These are phyloP conservation scores for Echinometra lucunter DNA, from an alignment of 53 echinoderm and acorn worm species.

Conservation along the genomic window DNA sequence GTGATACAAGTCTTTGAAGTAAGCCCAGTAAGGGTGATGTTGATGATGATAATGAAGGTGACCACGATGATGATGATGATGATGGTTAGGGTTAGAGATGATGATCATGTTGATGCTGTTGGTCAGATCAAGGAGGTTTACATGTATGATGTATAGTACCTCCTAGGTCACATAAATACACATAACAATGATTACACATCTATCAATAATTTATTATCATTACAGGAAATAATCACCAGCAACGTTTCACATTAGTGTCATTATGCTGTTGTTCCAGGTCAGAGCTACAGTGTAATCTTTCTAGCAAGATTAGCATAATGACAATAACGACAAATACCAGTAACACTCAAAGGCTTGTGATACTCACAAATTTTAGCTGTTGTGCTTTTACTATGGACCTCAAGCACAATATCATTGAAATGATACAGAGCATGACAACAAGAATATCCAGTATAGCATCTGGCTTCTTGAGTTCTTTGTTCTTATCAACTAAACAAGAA, in stretches of 20 bases:
- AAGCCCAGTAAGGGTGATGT: too few species aligned
- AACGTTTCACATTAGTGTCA: too few species aligned
- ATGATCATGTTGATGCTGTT: background rate
- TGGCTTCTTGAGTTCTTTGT: background rate
- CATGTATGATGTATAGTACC: background rate
- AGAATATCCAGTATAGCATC: constrained; percentile 67
- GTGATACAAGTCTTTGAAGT: too few species aligned
- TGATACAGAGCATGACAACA: constrained; percentile 73
- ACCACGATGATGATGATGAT: too few species aligned
- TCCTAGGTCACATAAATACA: background rate
- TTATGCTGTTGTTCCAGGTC: too few species aligned
- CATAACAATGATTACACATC: background rate
- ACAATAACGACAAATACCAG: background rate
- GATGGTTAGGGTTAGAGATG: too few species aligned
- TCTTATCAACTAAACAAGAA: background rate
- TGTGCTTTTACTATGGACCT: constrained; percentile 79
- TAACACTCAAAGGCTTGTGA: background rate
- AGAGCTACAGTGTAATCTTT: too few species aligned
- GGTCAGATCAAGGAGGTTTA: background rate
- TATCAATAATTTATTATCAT: background rate
- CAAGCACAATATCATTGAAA: constrained; percentile 79
- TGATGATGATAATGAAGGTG: too few species aligned
- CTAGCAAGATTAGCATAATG: background rate
- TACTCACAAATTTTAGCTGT: constrained; percentile 80
- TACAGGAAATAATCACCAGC: background rate